Evolutionary conservation across 2,888 invertebrate species (phyloP).

Genomic region (Sphecodes monilicornis): DNA sequence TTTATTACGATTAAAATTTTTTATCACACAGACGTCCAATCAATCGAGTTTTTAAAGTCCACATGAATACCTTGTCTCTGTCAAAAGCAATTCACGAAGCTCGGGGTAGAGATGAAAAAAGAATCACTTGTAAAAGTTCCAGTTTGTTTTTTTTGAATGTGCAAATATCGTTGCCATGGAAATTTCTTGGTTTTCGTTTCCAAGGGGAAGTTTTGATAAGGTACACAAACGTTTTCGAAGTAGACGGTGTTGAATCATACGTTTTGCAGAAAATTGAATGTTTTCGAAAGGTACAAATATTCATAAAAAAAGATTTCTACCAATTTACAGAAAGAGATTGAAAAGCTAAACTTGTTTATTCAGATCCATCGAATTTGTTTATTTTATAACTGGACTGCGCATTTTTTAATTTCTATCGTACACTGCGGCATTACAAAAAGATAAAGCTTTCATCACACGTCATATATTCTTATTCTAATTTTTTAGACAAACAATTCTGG

Average conservation of each 20-base stretch:
- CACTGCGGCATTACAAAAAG: background rate
- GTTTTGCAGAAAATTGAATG: background rate
- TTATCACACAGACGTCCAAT: background rate
- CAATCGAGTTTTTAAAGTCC: conserved; percentile 6
- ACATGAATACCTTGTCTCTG: background rate
- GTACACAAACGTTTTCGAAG: background rate
- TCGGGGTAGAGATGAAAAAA: background rate
- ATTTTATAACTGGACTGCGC: too few species aligned
- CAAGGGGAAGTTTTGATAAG: background rate
- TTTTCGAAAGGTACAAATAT: background rate
- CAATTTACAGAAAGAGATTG: background rate
- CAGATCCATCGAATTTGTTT: background rate
- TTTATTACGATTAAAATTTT: conserved; percentile 5
- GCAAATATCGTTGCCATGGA: background rate
- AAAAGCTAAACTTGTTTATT: background rate
- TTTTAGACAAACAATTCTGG: background rate
- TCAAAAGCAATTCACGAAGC: background rate
- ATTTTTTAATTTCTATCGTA: too few species aligned
- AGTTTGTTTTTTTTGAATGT: background rate
- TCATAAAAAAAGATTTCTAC: background rate
- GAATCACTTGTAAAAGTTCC: background rate
- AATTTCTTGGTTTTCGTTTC: background rate
- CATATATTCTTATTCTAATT: background rate
- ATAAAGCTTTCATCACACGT: too few species aligned
- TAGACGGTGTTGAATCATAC: background rate